Evolutionary conservation across 2,888 invertebrate species (phyloP).

Genomic region (Himalopsyche tibetana): DNA sequence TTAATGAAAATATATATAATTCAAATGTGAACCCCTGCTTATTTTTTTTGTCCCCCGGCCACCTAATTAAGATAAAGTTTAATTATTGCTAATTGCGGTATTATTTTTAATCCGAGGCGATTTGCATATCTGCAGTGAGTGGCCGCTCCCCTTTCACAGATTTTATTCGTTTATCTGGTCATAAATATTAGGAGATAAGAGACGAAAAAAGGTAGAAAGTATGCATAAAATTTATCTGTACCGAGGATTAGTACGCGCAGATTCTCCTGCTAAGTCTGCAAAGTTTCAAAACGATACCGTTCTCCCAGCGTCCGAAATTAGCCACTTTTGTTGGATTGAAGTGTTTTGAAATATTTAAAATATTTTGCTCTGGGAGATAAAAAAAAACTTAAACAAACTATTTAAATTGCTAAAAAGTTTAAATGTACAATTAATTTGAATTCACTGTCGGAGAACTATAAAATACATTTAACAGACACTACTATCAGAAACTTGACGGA

Average conservation of each 20-base stretch:
- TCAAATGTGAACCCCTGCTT: conserved; percentile 49
- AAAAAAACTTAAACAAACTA: neutral
- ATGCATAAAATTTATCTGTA: conserved; percentile 59
- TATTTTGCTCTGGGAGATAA: neutral
- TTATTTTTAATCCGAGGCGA: conserved; percentile 64
- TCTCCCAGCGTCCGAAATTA: conserved; percentile 52
- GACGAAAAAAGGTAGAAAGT: conserved; percentile 60
- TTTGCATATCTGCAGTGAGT: conserved; percentile 65
- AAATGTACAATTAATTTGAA: too few species aligned
- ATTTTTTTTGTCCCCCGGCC: conserved; percentile 4
- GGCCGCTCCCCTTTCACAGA: conserved; percentile 52
- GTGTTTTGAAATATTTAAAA: conserved; percentile 51
- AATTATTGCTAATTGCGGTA: conserved; percentile 66
- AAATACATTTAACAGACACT: too few species aligned
- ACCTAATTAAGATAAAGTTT: conserved; percentile 66
- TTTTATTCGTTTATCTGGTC: conserved; percentile 65
- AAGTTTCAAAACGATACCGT: conserved; percentile 58
- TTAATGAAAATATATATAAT: conserved; percentile 52
- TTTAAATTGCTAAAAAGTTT: too few species aligned
- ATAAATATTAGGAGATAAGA: conserved; percentile 65
- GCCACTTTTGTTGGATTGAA: conserved; percentile 53
- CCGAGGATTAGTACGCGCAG: conserved; percentile 52
- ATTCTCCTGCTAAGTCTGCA: conserved; percentile 54
- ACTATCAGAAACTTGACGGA: too few species aligned
- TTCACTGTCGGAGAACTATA: too few species aligned